phyloP scores from a whole-genome alignment of 2,113 vertebrate genomes.

The Tupaia tana region DNA sequence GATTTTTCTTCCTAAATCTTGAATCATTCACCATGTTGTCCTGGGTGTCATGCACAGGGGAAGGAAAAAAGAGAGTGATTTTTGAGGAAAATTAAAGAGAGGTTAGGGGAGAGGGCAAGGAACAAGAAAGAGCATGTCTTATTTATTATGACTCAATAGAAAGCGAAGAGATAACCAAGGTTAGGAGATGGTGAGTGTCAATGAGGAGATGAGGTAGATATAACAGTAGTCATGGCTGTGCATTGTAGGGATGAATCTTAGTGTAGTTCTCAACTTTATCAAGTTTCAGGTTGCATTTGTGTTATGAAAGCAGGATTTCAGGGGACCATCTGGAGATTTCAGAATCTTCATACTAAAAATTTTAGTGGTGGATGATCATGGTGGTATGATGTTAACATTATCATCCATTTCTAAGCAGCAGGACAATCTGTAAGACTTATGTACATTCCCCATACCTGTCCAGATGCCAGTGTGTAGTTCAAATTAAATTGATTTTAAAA shows the following conservation, averaged over 20 bases:
- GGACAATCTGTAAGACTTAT: neutral
- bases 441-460: neutral
- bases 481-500: neutral
- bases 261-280: neutral
- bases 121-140: accelerated
- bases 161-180: neutral
- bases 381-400: neutral
- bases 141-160: neutral
- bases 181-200: too few relatives aligned
- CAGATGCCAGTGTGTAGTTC: neutral
- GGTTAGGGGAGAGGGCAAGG: accelerated
- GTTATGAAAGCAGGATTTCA: neutral
- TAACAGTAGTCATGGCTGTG: too few relatives aligned
- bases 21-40: neutral
- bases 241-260: too few relatives aligned
- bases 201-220: neutral
- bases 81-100: neutral
- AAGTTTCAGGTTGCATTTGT: neutral
- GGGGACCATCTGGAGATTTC: too few relatives aligned
- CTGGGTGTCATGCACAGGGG: neutral
- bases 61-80: neutral
- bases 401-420: neutral
- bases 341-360: neutral
- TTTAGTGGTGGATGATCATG: neutral
- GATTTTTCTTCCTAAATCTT: neutral